Evolutionary conservation across 1,140 invertebrate genomes (phyloP), one percentile per base, ranked within the genome.

Genomic region (Ooceraea biroi): DNA sequence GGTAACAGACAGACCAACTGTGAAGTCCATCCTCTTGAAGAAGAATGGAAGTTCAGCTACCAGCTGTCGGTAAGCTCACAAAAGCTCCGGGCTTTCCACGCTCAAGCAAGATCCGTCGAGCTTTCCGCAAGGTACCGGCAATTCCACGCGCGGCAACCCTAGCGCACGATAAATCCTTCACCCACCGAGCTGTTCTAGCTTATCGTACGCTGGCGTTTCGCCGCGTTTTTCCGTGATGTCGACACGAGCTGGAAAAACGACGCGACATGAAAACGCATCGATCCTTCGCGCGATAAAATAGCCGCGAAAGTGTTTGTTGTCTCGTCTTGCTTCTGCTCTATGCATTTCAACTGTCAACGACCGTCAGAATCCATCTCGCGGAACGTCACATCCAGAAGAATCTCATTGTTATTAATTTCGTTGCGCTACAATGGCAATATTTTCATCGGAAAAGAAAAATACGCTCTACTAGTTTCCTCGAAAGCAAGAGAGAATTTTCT

Each of bases 11-110:
- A 30, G 30, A 27, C 12, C 14, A 86, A 69, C 22, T 7, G 36
- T 1, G 58, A 61, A 1, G 1, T 80, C 57, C n/a, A 36, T 46
- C 8, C 17, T 63, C 46, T 48, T 25, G 10, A 19, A 58, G 1
- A 60, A 12, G 14, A 1, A 27, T 48, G 41, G 25, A 66, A 73
- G 60, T 66, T 68, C 69, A 2, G 41, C 0, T 76, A 85, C 63
- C 87, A 0, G 8, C 68, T 52, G 87, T 88, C 87, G 87, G 87
- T 88, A 88, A 88, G 12, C 27, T 44, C 69, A 55, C 55, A 48
- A 30, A n/a, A n/a, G 30, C 36, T 36, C 36, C 36, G 36, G 2
- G 36, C 36, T 36, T 36, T 36, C 36, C 36, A n/a, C n/a, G n/a
- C n/a, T 52, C 27, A 73, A 61, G 48, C 61, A 87, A 11, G 17